Percentiles rank a stretch among this genome's conserved stretches.
phyloP scores from a whole-genome alignment of 2,888 invertebrate genomes.

The Sinelater perroti region DNA sequence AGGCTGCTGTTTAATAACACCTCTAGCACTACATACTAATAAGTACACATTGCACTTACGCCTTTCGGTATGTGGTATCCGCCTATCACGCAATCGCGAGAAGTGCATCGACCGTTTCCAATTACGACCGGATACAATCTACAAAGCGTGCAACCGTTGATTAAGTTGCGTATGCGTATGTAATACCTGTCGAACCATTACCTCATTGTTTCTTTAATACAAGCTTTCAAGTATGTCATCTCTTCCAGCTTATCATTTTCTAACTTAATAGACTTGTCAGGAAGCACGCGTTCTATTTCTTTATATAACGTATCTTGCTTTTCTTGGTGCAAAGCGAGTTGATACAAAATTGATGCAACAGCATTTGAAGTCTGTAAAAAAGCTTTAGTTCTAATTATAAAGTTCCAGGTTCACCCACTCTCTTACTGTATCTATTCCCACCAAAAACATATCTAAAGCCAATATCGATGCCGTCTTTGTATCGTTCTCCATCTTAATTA shows the following conservation, averaged over 20 bases:
- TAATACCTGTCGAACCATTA: slow-evolving; percentile 50
- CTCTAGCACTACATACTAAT: background rate
- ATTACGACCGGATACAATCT: slow-evolving; percentile 82
- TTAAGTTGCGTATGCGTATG: too few relatives aligned
- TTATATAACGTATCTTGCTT: slow-evolving; percentile 70
- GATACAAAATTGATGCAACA: slow-evolving; percentile 77
- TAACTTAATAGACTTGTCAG: slow-evolving; percentile 61
- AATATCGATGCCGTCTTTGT: slow-evolving; percentile 73
- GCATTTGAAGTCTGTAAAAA: slow-evolving; percentile 76
- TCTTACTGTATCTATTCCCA: slow-evolving; percentile 80
- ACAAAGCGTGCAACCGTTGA: slow-evolving; percentile 41
- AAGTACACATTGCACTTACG: slow-evolving; percentile 62
- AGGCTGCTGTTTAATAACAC: too few relatives aligned
- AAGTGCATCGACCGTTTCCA: slow-evolving; percentile 76
- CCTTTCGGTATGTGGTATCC: slow-evolving; percentile 82
- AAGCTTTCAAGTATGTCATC: slow-evolving; percentile 75
- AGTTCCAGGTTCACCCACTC: too few relatives aligned
- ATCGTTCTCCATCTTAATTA: slow-evolving; percentile 68
- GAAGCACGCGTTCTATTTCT: slow-evolving; percentile 65
- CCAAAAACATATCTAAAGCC: slow-evolving; percentile 78
- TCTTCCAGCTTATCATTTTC: slow-evolving; percentile 68
- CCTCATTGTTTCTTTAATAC: slow-evolving; percentile 79
- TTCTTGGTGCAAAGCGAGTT: slow-evolving; percentile 71
- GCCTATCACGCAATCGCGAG: slow-evolving; percentile 73
- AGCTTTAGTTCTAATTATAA: background rate